Evolutionary conservation across 2,888 invertebrate species (phyloP).

Genomic region (Endotricha flammealis): DNA sequence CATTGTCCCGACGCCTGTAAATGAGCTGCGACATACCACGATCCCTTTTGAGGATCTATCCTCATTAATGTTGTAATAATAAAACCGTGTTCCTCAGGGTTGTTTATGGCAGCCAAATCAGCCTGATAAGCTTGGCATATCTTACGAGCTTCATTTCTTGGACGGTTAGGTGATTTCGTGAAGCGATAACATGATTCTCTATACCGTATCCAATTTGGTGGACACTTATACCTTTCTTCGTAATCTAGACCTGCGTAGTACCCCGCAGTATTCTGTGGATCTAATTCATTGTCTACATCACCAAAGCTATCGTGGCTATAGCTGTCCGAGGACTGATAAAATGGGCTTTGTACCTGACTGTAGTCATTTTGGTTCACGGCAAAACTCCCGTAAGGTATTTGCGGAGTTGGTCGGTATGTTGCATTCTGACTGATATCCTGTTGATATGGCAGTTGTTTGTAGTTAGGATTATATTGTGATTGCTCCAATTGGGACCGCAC

Average conservation of each 20-base stretch:
- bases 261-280: slow-evolving; percentile 55
- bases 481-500: slow-evolving; percentile 54
- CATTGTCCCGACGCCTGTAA: slow-evolving; percentile 86
- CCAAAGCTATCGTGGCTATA: slow-evolving; percentile 52
- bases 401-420: slow-evolving; percentile 52
- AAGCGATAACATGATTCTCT: slow-evolving; percentile 93
- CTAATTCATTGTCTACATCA: slow-evolving; percentile 55
- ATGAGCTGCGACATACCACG: slow-evolving; percentile 91
- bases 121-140: slow-evolving; percentile 91
- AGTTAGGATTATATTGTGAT: slow-evolving; percentile 51
- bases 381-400: slow-evolving; percentile 64
- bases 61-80: slow-evolving; percentile 88
- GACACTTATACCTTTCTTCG: slow-evolving; percentile 80
- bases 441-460: slow-evolving; percentile 45
- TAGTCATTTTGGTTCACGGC: slow-evolving; percentile 59
- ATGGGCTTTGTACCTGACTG: slow-evolving; percentile 55
- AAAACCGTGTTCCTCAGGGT: slow-evolving; percentile 91
- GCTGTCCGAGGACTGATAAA: slow-evolving; percentile 47
- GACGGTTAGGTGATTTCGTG: slow-evolving; percentile 89
- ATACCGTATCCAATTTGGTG: slow-evolving; percentile 91
- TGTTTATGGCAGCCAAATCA: slow-evolving; percentile 88
- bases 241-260: slow-evolving; percentile 66
- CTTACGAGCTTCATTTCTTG: slow-evolving; percentile 87
- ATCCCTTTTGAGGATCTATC: slow-evolving; percentile 90
- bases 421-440: slow-evolving; percentile 45